Conservation (phyloP, 2,797 vertebrate species). For the Tympanoctomys barrerae region DNA sequence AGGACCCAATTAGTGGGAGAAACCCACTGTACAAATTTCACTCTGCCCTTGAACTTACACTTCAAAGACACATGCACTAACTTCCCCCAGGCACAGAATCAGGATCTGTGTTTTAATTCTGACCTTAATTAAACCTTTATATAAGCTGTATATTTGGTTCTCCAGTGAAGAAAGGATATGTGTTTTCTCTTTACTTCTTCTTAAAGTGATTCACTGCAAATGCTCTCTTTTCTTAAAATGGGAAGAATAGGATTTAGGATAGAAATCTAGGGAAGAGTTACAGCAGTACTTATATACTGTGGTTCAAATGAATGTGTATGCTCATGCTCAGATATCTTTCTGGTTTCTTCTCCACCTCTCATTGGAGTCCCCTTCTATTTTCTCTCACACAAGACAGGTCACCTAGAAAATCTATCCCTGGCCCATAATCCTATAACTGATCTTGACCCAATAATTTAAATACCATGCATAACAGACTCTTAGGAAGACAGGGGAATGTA, state of each 20-base stretch:
- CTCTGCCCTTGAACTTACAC: conserved; percentile 69
- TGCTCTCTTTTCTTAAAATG: neutral
- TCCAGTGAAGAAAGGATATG: neutral
- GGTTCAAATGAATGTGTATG: neutral
- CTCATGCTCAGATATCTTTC: neutral
- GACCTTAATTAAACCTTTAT: conserved; percentile 73
- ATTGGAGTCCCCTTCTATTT: neutral
- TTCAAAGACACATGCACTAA: conserved; percentile 54
- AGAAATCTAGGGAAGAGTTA: neutral
- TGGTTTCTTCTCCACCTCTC: neutral
- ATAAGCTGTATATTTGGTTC: conserved; percentile 2
- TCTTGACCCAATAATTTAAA: conserved; percentile 74
- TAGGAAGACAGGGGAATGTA: conserved; percentile 29
- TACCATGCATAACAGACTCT: conserved; percentile 60
- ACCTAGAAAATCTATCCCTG: conserved; percentile 36
- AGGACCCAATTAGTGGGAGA: conserved; percentile 73
- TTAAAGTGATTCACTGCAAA: neutral
- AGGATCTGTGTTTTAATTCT: conserved; percentile 72
- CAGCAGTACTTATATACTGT: neutral
- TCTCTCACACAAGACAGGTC: conserved; percentile 64
- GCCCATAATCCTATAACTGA: conserved; percentile 73
- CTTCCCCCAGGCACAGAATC: conserved; percentile 58
- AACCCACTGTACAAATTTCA: conserved; percentile 37
- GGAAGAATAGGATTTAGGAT: neutral
- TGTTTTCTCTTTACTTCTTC: neutral